Conservation (phyloP, 2,888 invertebrate genomes). For the Caenorhabditis sp. region DNA sequence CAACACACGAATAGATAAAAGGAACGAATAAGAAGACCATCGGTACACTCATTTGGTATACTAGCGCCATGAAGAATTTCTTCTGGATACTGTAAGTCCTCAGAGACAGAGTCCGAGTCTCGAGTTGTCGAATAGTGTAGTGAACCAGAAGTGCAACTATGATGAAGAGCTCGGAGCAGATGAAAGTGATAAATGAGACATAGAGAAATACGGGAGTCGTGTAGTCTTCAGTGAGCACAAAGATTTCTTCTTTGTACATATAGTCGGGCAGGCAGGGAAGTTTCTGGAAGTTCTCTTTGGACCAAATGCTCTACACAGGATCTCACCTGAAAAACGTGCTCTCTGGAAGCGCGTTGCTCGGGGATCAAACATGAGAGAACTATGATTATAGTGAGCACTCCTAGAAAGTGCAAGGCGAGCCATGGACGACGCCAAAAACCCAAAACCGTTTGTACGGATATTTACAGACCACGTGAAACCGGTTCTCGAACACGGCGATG, state of each 20-base stretch:
- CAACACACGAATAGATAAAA: neutral
- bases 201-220: neutral
- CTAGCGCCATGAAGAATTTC: slow-evolving; percentile 11
- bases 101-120: neutral
- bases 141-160: too few relatives aligned
- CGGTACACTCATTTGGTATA: slow-evolving; percentile 2
- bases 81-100: slow-evolving; percentile 3
- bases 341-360: neutral
- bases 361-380: neutral
- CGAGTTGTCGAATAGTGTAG: neutral
- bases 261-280: neutral
- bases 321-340: neutral
- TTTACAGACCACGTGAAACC: neutral
- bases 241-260: neutral
- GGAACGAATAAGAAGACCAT: neutral
- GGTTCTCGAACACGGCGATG: neutral
- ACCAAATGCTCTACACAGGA: too few relatives aligned
- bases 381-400: too few relatives aligned
- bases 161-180: too few relatives aligned
- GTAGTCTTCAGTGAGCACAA: neutral
- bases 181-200: neutral
- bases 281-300: neutral
- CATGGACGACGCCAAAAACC: neutral
- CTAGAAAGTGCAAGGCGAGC: neutral
- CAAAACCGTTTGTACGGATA: neutral